These are phyloP conservation scores for Potorous gilbertii DNA, from an alignment of 2,797 vertebrate species.

Conservation along the genomic window DNA sequence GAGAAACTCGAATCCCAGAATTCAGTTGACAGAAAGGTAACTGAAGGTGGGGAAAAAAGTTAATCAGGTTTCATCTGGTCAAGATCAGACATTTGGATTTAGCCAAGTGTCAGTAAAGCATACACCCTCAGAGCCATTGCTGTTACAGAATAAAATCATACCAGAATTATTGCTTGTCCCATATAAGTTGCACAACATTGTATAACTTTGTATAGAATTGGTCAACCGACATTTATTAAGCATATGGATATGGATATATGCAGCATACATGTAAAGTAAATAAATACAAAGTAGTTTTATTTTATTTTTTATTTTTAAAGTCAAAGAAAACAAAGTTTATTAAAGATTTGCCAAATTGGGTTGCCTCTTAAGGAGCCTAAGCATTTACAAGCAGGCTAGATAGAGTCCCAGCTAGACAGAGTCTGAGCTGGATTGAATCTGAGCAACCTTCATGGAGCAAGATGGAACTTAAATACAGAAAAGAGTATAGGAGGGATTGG, in stretches of 20 bases:
- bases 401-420: too few relatives aligned
- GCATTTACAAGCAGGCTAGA: too few relatives aligned
- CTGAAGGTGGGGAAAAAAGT: background rate
- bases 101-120: background rate
- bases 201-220: background rate
- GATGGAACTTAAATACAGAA: too few relatives aligned
- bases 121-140: background rate
- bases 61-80: background rate
- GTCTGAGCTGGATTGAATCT: too few relatives aligned
- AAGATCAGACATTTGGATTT: background rate
- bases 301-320: too few relatives aligned
- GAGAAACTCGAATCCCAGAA: background rate
- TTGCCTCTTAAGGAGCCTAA: too few relatives aligned
- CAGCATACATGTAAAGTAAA: background rate
- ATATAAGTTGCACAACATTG: background rate
- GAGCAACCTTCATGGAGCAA: too few relatives aligned
- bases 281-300: background rate
- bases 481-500: too few relatives aligned
- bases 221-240: background rate
- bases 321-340: too few relatives aligned
- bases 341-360: too few relatives aligned
- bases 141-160: background rate
- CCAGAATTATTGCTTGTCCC: background rate
- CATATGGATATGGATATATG: background rate
- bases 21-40: background rate